Evolutionary conservation across 2,113 vertebrate genomes (phyloP).

Genomic region (Myrmophylax atrothorax): DNA sequence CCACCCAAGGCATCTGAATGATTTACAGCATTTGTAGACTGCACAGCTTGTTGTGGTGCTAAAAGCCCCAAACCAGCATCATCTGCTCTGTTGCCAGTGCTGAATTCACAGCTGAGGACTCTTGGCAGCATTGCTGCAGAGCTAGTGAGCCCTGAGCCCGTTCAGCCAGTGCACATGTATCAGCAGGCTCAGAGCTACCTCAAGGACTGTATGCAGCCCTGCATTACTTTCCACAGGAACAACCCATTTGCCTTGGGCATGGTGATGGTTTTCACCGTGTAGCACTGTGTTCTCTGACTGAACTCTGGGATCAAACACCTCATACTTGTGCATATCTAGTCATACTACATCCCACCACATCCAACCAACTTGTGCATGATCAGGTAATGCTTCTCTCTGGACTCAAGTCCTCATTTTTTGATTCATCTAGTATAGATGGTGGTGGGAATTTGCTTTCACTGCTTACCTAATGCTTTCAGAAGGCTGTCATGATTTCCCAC

Average conservation of each 20-base stretch:
- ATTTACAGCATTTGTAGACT: not conserved
- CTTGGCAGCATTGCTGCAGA: not conserved
- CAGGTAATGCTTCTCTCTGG: not conserved
- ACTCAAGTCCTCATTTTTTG: not conserved
- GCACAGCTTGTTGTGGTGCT: not conserved
- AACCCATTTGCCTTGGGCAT: not conserved
- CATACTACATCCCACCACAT: too few relatives aligned
- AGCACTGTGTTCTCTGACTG: not conserved
- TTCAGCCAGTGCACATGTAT: accelerated
- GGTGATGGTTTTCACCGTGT: not conserved
- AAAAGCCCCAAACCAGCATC: not conserved
- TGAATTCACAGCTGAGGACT: not conserved
- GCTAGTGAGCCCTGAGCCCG: not conserved
- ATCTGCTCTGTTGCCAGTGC: not conserved
- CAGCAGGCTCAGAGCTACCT: not conserved
- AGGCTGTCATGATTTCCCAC: not conserved
- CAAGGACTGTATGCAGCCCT: accelerated
- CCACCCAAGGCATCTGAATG: not conserved
- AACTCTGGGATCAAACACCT: not conserved
- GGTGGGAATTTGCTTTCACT: not conserved
- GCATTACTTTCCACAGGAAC: accelerated
- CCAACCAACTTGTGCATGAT: accelerated
- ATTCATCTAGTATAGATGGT: not conserved
- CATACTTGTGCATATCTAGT: not conserved
- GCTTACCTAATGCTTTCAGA: not conserved